phyloP scores from a whole-genome alignment of 2,888 invertebrate genomes.

The Ctena decussata region DNA sequence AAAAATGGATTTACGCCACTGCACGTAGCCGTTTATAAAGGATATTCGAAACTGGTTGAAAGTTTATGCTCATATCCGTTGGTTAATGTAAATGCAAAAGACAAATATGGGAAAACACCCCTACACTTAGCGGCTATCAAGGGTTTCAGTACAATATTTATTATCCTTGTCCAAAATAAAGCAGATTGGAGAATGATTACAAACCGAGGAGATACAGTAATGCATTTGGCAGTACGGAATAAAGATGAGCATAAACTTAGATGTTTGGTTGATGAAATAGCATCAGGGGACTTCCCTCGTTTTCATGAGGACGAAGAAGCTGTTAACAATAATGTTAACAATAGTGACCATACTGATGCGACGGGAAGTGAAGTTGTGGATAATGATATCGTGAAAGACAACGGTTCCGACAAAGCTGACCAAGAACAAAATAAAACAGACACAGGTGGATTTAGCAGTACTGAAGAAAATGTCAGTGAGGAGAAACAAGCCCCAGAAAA shows the following conservation, averaged over 20 bases:
- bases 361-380: no score
- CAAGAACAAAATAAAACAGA: no score
- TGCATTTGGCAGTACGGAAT: background rate
- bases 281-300: no score
- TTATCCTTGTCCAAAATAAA: background rate
- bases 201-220: constrained; percentile 34
- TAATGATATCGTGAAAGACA: no score
- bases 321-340: no score
- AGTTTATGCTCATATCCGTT: background rate
- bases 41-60: background rate
- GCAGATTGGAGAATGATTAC: constrained; percentile 42
- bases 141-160: background rate
- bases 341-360: background rate
- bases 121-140: constrained; percentile 40
- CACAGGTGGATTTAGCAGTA: no score
- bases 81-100: constrained; percentile 39
- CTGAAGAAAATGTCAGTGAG: no score
- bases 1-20: background rate
- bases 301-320: no score
- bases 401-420: no score
- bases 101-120: constrained; percentile 46
- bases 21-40: background rate
- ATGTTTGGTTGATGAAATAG: no score
- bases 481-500: no score
- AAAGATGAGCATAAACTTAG: no score